Percentiles rank a stretch among this genome's conserved stretches.
phyloP scores from a whole-genome alignment of 1,140 invertebrate genomes.

The Danaus melanippus region DNA sequence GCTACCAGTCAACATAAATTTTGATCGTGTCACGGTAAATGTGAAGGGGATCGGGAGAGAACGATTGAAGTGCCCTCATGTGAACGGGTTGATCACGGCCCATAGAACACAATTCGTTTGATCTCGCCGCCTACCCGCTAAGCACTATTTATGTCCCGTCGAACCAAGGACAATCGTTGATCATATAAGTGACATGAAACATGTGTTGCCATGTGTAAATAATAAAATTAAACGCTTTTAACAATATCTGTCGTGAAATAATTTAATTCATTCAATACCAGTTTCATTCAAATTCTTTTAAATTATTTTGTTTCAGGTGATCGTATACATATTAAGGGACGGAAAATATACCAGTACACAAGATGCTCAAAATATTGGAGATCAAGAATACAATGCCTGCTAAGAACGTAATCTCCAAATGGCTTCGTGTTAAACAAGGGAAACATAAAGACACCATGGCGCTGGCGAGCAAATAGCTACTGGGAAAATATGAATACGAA shows the following conservation, averaged over 20 bases:
- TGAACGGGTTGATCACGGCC: constrained; percentile 50
- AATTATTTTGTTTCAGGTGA: constrained; percentile 45
- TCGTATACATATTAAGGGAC: constrained; percentile 18
- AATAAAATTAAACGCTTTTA: constrained; percentile 2
- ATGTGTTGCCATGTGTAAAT: constrained; percentile 10
- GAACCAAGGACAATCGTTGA: constrained; percentile 25
- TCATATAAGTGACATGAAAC: constrained; percentile 16
- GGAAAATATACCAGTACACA: constrained; percentile 44
- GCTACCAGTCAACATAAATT: constrained; percentile 18
- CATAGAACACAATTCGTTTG: constrained; percentile 64
- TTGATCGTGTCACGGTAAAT: constrained; percentile 17
- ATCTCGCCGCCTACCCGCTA: constrained; percentile 49
- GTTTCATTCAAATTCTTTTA: not conserved
- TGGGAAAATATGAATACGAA: constrained; percentile 64
- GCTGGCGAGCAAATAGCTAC: constrained; percentile 53
- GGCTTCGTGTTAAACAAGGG: constrained; percentile 59
- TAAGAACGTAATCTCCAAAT: constrained; percentile 64
- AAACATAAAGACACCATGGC: constrained; percentile 66
- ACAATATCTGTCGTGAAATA: not conserved
- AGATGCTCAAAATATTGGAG: constrained; percentile 49
- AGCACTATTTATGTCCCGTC: constrained; percentile 53
- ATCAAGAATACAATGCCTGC: constrained; percentile 55
- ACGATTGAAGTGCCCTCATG: constrained; percentile 43
- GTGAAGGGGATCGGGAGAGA: constrained; percentile 20
- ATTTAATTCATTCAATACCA: constrained; percentile 12